Evolutionary conservation across 2,113 vertebrate species (phyloP), one percentile per base, ranked within the genome.

Genomic region (Clarias macrocephalus): DNA sequence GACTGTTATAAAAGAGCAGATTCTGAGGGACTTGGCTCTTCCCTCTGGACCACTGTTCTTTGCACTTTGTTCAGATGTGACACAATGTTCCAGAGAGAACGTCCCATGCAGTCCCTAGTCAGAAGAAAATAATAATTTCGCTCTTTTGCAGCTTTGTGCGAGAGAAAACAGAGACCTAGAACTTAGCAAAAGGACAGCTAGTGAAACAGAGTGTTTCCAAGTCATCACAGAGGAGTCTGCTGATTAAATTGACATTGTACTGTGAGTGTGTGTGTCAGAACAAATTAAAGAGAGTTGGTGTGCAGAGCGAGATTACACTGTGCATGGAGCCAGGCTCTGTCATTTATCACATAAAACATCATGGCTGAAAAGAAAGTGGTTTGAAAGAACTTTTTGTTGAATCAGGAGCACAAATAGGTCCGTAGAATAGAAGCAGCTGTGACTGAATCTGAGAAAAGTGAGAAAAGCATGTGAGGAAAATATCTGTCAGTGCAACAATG

Each of bases 1-100:
- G 56, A 57, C 30, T 79, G 52, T 28, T 54, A 56, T n/a, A 13
- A 77, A 77, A n/a, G 42, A 10, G 48, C 72, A 75, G 33, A 75
- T 76, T 76, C n/a, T 48, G 1, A 56, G 25, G 23, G 16, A 33
- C 28, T 80, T 82, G 56, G 18, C n/a, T 73, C 23, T 73, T 63
- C 19, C 68, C 6, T 63, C 57, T 18, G n/a, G 33, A 42, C 62
- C 12, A 57, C 48, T 62, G 73, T 84, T 48, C 73, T 63, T 77
- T 1, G 60, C 21, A 87, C 28, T 77, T 0, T 66, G 81, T 87
- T 77, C 48, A 42, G 7, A 28, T 60, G 59, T 62, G 70, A 10
- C 86, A 72, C 57, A 83, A 28, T 87, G 60, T 83, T 68, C 70
- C 52, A 76, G 48, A 66, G 54, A 87, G 60, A 87, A 87, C 81